Evolutionary conservation across 2,888 invertebrate genomes (phyloP).

Genomic region (Pyrgus malvae): DNA sequence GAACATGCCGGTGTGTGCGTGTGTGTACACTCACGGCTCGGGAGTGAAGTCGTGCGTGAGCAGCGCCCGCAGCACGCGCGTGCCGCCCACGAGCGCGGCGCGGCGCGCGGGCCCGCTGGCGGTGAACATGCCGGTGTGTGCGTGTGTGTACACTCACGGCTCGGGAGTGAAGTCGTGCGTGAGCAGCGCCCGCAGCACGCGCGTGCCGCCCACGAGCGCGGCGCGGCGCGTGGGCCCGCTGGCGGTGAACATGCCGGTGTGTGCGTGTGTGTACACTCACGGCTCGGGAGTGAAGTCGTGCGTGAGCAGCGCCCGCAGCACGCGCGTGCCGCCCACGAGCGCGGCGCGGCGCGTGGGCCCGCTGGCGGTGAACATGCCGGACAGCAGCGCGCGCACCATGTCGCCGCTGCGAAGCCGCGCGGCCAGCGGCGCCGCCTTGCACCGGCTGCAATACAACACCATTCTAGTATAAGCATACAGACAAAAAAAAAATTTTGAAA

Average conservation of each 20-base stretch:
- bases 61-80: too few relatives aligned
- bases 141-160: slow-evolving; percentile 75
- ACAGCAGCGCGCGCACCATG: slow-evolving; percentile 78
- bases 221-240: too few relatives aligned
- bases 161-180: background rate
- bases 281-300: slow-evolving; percentile 43
- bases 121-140: background rate
- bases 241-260: background rate
- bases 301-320: slow-evolving; percentile 85
- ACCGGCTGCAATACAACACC: slow-evolving; percentile 25
- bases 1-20: too few relatives aligned
- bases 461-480: too few relatives aligned
- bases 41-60: too few relatives aligned
- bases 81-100: background rate
- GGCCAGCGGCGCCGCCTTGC: slow-evolving; percentile 32
- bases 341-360: slow-evolving; percentile 85
- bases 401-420: slow-evolving; percentile 36
- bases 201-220: background rate
- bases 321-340: slow-evolving; percentile 89
- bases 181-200: slow-evolving; percentile 54
- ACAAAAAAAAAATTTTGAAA: too few relatives aligned
- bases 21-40: too few relatives aligned
- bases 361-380: slow-evolving; percentile 85
- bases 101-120: background rate
- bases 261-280: slow-evolving; percentile 75